Evolutionary conservation across 2,888 invertebrate species (phyloP).

Genomic region (Cataglyphis cursor): DNA sequence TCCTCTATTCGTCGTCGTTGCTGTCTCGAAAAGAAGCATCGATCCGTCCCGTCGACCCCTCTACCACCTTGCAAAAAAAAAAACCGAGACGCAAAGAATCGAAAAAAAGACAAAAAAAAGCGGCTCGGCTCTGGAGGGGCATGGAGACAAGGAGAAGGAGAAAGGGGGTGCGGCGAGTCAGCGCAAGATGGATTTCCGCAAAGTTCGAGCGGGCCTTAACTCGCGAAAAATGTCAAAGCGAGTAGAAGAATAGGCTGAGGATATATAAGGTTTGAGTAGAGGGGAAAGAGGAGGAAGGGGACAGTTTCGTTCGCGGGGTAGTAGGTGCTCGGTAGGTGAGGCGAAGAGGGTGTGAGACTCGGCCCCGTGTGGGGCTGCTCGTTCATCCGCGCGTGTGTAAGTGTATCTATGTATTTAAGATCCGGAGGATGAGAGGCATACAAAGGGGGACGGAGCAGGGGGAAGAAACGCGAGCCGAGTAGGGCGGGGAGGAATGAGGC

Average conservation of each 20-base stretch:
- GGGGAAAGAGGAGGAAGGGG: conserved; percentile 33
- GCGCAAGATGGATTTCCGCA: conserved; percentile 79
- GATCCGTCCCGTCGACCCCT: conserved; percentile 68
- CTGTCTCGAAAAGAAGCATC: conserved; percentile 76
- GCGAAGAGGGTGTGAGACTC: conserved; percentile 65
- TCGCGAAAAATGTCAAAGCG: conserved; percentile 81
- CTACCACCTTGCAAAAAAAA: conserved; percentile 65
- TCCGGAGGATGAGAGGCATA: conserved; percentile 52
- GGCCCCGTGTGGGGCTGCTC: conserved; percentile 58
- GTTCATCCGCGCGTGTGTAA: conserved; percentile 45
- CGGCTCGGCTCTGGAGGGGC: conserved; percentile 46
- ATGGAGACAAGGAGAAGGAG: conserved; percentile 45
- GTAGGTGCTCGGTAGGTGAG: conserved; percentile 41
- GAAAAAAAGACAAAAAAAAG: conserved; percentile 60
- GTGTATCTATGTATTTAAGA: conserved; percentile 72
- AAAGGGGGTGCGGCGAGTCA: conserved; percentile 61
- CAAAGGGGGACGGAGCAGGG: conserved; percentile 29
- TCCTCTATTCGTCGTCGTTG: conserved; percentile 56
- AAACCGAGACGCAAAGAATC: conserved; percentile 71
- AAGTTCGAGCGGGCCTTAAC: conserved; percentile 79
- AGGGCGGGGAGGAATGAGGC: conserved; percentile 34
- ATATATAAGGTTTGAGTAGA: conserved; percentile 46
- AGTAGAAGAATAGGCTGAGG: conserved; percentile 75
- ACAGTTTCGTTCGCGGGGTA: conserved; percentile 43
- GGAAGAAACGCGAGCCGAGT: conserved; percentile 56